phyloP scores from a whole-genome alignment of 2,113 vertebrate genomes.

The human region GRCh38 chr2:220935501-220936000 shows the following conservation, averaged over 20 bases:
- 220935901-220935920: not conserved
- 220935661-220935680: not conserved
- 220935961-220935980: not conserved
- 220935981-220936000: not conserved
- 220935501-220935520: not conserved
- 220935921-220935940: fast-evolving
- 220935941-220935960: not conserved
- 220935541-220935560: not conserved
- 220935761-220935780: not conserved
- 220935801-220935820: not conserved
- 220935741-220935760: not conserved
- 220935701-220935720: not conserved
- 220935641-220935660: not conserved
- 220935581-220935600: not conserved
- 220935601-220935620: not conserved
- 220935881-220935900: not conserved
- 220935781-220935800: not conserved
- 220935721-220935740: not conserved
- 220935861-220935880: not conserved
- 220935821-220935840: not conserved
- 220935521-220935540: not conserved
- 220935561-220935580: not conserved
- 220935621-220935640: not conserved
- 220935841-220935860: not conserved
- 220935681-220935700: not conserved